These are phyloP conservation scores for Phrynocephalus guinanensis DNA, from an alignment of 2,797 vertebrate genomes.

Conservation along the genomic window DNA sequence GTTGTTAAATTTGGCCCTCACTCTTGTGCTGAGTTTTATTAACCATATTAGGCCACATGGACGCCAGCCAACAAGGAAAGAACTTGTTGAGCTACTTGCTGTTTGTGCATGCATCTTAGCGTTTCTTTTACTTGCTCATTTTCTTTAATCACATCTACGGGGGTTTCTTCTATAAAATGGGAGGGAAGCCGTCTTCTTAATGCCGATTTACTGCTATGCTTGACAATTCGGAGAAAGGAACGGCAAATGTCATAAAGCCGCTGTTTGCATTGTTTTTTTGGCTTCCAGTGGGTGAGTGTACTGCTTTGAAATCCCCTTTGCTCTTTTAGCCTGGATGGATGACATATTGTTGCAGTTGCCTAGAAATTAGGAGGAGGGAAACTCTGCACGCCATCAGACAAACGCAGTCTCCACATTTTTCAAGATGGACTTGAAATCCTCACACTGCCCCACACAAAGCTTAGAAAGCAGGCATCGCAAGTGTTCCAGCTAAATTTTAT, in stretches of 20 bases:
- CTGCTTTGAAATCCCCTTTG: not conserved
- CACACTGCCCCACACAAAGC: not conserved
- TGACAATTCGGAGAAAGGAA: not conserved
- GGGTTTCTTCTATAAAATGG: not conserved
- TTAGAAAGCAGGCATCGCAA: not conserved
- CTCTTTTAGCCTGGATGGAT: not conserved
- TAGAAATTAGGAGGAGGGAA: not conserved
- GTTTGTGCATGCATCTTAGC: constrained; percentile 58
- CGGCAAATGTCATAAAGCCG: not conserved
- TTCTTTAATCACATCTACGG: constrained; percentile 23
- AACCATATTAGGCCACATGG: constrained; percentile 83
- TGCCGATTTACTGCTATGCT: not conserved
- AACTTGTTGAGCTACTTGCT: constrained; percentile 47
- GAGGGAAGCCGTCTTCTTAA: not conserved
- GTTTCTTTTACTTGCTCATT: constrained; percentile 50
- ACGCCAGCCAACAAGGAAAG: constrained; percentile 70
- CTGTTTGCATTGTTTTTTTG: not conserved
- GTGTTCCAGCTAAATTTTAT: not conserved
- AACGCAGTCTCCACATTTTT: not conserved
- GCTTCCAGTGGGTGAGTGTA: no score
- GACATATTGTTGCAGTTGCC: not conserved
- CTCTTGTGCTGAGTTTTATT: constrained; percentile 67
- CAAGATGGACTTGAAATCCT: not conserved
- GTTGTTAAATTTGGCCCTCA: constrained; percentile 77
- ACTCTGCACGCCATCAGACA: not conserved